Evolutionary conservation across 2,113 vertebrate genomes (phyloP), one percentile per base, ranked within the genome.

Genomic region (Actenoides lindsayi): DNA sequence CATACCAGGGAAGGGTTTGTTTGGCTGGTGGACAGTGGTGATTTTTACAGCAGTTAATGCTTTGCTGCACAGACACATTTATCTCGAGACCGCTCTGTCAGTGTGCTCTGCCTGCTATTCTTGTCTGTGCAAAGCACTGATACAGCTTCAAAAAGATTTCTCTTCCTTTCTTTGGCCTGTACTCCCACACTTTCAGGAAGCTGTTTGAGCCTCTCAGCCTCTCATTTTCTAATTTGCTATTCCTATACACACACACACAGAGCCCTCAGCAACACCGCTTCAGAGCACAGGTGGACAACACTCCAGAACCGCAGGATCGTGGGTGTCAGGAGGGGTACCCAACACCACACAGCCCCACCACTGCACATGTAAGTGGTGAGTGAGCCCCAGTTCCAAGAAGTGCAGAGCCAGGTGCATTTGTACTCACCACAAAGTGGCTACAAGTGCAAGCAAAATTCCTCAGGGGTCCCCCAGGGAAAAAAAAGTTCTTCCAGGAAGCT

Each of bases 151-250:
- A 96, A 96, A 93, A 91, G 89, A 95, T 79, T 69, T 53, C 70
- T 92, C 92, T 97, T 96, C 93, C 96, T 93, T 91, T 96, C 94
- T 48, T 62, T 83, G 89, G 78, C 70, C 75, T 70, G 53, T 42
- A 94, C 94, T 89, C 94, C 96, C 94, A 97, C 94, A 91, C 89
- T 89, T 90, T 94, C 94, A 94, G 96, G 95, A 97, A 97, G 93
- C 92, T 83, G 76, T 59, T 28, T 91, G 80, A 94, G 94, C 69
- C 56, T 96, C 76, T 64, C 87, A 85, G 60, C 86, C 75, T 93
- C 95, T 97, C 90, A 84, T 96, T 95, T 92, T 96, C 92, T 93
- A 54, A 91, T 95, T 69, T 90, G 79, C 91, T 89, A 78, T 94
- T 88, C 83, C 74, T 89, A 79, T 57, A 65, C n/a, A 62, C 59